Evolutionary conservation across 1,140 invertebrate species (phyloP), one percentile per base, ranked within the genome.

Genomic region (Brachionus rotundiformis): DNA sequence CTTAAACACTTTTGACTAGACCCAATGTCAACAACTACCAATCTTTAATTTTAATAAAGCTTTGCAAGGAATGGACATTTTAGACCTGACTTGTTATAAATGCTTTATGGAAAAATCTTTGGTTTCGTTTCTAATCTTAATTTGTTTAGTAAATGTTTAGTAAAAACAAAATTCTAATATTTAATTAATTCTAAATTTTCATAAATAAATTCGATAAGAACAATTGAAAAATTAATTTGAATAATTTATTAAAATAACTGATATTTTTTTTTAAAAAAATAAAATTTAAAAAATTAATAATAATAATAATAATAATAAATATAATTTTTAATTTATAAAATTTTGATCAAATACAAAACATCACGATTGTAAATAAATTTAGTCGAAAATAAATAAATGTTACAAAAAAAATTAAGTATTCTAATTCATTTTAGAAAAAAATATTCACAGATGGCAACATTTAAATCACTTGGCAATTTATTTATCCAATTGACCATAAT

Each of bases 291-390:
- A 49, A 54, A 54, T 19, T 39, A 39, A 39, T 10, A 39, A 10
- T 39, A 10, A 39, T 10, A 39, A 39, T 10, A 39, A 19, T 23
- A 54, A 54, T 54, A 54, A 54, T 54, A 54, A 54, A 54, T 54
- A 54, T 54, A 54, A 23, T 54, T 23, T 54, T 54, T 16, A 54
- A 54, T 54, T 54, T 25, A 54, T 54, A 54, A 54, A 54, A 54
- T 54, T 54, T 54, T 54, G 47, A 54, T 54, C 47, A 54, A 54
- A 54, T 54, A 54, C 47, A 54, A 54, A 54, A 54, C 47, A 54
- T 54, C 47, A 54, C 47, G 47, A 54, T 54, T 54, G 47, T 54
- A 19, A 19, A 54, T 54, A 54, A 54, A 54, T 54, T 54, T 19
- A 54, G 23, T 19, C 19, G 47, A 54, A 54, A 54, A 54, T 54